Evolutionary conservation across 35 echinoderm and acorn worm species (phyloP), one percentile per base, ranked within the genome.

Genomic region (Lytechinus variegatus): DNA sequence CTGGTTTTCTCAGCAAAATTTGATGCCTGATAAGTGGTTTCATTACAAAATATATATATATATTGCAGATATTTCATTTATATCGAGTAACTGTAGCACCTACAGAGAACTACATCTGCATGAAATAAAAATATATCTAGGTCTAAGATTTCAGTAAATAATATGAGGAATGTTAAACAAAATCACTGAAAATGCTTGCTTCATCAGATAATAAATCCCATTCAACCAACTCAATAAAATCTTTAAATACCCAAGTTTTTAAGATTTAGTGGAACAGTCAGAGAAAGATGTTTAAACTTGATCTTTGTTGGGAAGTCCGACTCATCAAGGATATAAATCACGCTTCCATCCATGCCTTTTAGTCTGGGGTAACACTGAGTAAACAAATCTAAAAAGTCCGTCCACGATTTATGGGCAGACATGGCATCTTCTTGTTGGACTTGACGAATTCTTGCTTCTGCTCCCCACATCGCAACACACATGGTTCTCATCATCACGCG

Each of bases 291-390:
- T 52, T 52, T 33, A 28, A 52, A 52, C 28, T 44, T 54, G 52
- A 52, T 10, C 88, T 52, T 44, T 52, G 29, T 21, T 28, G 52
- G 33, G 28, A 54, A 90, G 88, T 44, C 88, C 52, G 24, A 12
- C 88, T 90, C 88, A 90, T 90, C 88, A 90, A 4, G 16, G 28
- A 12, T 52, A 90, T 90, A 90, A 90, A 90, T 90, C 88, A 90
- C 27, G 10, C 14, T 90, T 52, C 88, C 88, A 44, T 12, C 52
- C 88, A 79, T 51, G 88, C 28, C 88, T 90, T 90, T 90, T 90
- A 90, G 52, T 54, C 88, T 54, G 52, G 29, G 52, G 52, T 90
- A 90, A 52, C 88, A 44, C 88, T 90, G 88, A 90, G 16, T 90
- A 90, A 90, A 90, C 88, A 90, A 90, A 90, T 52, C 52, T 7